These are phyloP conservation scores for Eudyptes chrysolophus DNA, from an alignment of 2,113 vertebrate genomes.

Conservation along the genomic window DNA sequence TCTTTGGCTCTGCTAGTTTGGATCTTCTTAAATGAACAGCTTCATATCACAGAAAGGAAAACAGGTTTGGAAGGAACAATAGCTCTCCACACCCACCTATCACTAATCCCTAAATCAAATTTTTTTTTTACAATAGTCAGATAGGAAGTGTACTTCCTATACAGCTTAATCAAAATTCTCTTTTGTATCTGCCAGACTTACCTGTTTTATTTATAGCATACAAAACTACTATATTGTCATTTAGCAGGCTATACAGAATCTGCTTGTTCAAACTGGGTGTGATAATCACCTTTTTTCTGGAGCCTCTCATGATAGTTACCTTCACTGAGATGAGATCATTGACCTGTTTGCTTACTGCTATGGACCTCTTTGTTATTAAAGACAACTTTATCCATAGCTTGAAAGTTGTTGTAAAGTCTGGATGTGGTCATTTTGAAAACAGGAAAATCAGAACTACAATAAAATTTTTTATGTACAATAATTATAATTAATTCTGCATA, in stretches of 20 bases:
- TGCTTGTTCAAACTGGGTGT: not conserved
- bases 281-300: not conserved
- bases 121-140: not conserved
- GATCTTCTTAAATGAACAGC: not conserved
- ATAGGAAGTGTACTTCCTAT: not conserved
- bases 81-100: not conserved
- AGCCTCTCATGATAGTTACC: not conserved
- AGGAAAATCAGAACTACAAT: not conserved
- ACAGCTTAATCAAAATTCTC: not conserved
- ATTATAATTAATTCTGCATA: not conserved
- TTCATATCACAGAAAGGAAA: not conserved
- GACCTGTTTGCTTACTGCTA: not conserved
- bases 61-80: not conserved
- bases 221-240: not conserved
- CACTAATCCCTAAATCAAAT: not conserved
- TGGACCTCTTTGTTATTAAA: not conserved
- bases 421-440: not conserved
- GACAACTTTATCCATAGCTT: not conserved
- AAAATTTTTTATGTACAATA: not conserved
- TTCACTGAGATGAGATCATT: not conserved
- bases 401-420: not conserved
- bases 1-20: not conserved
- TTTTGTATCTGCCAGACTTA: not conserved
- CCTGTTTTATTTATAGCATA: not conserved
- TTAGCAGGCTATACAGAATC: not conserved